Evolutionary conservation across 1,140 invertebrate species (phyloP).

Genomic region (Protaetia brevitarsis): DNA sequence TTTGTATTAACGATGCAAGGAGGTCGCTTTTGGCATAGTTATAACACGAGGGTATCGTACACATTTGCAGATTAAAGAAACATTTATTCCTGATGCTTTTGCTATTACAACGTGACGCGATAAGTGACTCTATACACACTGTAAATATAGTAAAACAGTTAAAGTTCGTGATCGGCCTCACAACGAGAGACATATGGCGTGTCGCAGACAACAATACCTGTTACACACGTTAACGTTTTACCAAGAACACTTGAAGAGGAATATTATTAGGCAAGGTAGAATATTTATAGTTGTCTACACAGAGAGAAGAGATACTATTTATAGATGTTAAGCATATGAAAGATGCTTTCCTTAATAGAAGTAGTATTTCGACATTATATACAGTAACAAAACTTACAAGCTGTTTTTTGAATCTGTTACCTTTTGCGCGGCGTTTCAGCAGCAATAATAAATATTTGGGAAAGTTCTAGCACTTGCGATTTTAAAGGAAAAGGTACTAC

Average conservation of each 20-base stretch:
- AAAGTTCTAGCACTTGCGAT: background rate
- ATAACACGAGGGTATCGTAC: background rate
- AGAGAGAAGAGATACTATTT: no score
- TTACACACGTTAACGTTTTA: no score
- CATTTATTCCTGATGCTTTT: background rate
- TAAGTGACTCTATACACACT: background rate
- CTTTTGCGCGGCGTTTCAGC: background rate
- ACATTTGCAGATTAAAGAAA: background rate
- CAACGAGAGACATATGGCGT: no score
- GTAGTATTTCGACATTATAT: no score
- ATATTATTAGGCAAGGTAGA: no score
- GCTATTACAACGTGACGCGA: background rate
- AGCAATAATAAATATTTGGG: background rate
- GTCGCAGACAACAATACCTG: no score
- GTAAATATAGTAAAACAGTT: slow-evolving; percentile 5
- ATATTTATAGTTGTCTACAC: no score
- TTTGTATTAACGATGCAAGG: background rate
- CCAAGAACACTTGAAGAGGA: no score
- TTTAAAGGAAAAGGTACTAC: background rate
- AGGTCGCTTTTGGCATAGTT: background rate
- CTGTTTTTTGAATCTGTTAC: no score
- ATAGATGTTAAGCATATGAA: no score
- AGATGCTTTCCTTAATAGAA: no score
- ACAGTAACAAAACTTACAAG: no score
- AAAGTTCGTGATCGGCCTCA: background rate